Conservation (phyloP, 1,140 invertebrate genomes). For the Mylabris phalerata region DNA sequence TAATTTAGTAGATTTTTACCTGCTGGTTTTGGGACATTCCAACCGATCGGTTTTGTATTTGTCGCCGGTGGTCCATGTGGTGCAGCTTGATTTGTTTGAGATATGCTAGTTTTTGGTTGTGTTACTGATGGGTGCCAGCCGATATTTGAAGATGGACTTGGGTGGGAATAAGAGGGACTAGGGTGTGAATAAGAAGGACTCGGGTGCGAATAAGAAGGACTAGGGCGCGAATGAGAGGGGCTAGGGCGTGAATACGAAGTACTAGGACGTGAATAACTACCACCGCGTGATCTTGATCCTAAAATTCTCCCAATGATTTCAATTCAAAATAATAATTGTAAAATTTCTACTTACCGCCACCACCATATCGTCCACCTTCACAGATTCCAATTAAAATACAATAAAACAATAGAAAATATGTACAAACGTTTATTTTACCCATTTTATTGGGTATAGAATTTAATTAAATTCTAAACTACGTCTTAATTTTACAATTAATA, state of each 20-base stretch:
- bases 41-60: not conserved
- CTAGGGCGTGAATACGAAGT: not conserved
- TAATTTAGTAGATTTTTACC: too few relatives aligned
- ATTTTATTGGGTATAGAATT: not conserved
- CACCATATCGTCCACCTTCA: conserved; percentile 3
- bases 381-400: not conserved
- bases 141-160: not conserved
- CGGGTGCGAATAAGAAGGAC: not conserved
- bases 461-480: too few relatives aligned
- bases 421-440: not conserved
- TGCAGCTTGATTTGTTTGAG: not conserved
- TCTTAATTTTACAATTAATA: too few relatives aligned
- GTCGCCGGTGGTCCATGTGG: not conserved
- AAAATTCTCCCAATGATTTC: too few relatives aligned
- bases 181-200: not conserved
- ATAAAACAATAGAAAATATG: not conserved
- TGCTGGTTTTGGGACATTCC: not conserved
- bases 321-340: too few relatives aligned
- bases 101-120: not conserved
- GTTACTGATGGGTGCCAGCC: not conserved
- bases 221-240: not conserved
- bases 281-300: not conserved
- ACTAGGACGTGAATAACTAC: not conserved
- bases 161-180: not conserved
- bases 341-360: not conserved